Evolutionary conservation across 2,113 vertebrate genomes (phyloP).

Genomic region (Chamaetylas fuelleborni): DNA sequence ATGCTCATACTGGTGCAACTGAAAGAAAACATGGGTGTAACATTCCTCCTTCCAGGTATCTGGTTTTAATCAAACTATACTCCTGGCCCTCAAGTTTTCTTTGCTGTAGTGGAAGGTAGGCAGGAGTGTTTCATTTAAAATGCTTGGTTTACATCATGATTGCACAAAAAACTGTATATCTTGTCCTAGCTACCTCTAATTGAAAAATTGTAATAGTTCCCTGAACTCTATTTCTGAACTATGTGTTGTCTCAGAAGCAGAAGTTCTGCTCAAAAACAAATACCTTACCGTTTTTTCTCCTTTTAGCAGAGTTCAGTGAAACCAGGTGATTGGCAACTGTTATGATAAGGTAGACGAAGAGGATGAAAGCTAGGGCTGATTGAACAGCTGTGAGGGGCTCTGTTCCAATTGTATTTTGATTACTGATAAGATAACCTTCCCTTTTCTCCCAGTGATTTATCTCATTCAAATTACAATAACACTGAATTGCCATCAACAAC

Average conservation of each 20-base stretch:
- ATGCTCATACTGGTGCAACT: slow-evolving; percentile 37
- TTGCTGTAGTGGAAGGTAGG: slow-evolving; percentile 26
- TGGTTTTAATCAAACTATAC: slow-evolving; percentile 58
- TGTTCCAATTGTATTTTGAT: slow-evolving; percentile 61
- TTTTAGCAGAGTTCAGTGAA: background rate
- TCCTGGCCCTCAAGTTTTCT: slow-evolving; percentile 3
- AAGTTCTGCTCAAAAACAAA: background rate
- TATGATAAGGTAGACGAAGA: slow-evolving; percentile 31
- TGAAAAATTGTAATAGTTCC: background rate
- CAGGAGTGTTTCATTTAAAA: slow-evolving; percentile 57
- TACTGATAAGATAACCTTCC: slow-evolving; percentile 57
- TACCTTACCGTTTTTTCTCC: background rate
- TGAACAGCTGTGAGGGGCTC: slow-evolving; percentile 59
- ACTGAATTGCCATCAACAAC: slow-evolving; percentile 54
- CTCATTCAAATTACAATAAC: slow-evolving; percentile 51
- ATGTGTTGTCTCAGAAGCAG: background rate
- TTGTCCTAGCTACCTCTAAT: slow-evolving; percentile 22
- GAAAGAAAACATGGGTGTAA: slow-evolving; percentile 59
- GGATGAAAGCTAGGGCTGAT: slow-evolving; percentile 51
- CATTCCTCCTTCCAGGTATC: slow-evolving; percentile 49
- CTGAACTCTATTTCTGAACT: background rate
- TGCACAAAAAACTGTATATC: background rate
- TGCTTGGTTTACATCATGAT: background rate
- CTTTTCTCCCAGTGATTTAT: slow-evolving; percentile 43
- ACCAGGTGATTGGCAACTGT: slow-evolving; percentile 51